These are phyloP conservation scores for Synodontis membranacea DNA, from an alignment of 2,113 vertebrate species.

Conservation along the genomic window DNA sequence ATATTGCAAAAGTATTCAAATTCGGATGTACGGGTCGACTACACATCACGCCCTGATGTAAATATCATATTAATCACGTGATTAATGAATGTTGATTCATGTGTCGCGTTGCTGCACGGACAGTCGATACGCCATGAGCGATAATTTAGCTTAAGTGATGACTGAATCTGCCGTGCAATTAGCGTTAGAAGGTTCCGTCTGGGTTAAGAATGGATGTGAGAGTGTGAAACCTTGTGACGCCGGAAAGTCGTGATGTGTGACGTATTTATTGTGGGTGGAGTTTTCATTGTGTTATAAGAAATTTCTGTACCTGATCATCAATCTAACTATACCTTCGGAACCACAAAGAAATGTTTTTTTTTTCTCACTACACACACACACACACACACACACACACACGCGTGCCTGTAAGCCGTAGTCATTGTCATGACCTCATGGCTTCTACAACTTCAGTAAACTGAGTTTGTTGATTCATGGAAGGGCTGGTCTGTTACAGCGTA, in stretches of 20 bases:
- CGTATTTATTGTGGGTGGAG: not conserved
- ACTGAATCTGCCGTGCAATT: not conserved
- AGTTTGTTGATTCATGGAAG: too few species aligned
- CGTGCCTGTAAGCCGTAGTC: too few species aligned
- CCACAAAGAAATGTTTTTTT: not conserved
- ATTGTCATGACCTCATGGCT: too few species aligned
- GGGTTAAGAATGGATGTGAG: not conserved
- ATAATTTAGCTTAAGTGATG: not conserved
- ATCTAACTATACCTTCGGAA: not conserved
- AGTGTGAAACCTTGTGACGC: not conserved
- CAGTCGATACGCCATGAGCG: not conserved
- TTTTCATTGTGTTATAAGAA: not conserved
- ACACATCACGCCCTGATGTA: not conserved
- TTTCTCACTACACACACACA: slow-evolving; percentile 30
- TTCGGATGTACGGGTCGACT: not conserved
- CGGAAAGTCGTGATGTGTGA: not conserved
- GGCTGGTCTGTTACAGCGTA: too few species aligned
- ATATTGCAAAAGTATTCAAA: not conserved
- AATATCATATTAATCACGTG: not conserved
- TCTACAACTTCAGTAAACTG: too few species aligned
- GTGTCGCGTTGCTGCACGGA: not conserved
- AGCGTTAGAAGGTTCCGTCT: not conserved
- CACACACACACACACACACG: slow-evolving; percentile 23
- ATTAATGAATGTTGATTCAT: not conserved
- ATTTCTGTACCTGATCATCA: not conserved